Conservation (phyloP, 2,113 vertebrate species). For the Corynorhinus townsendii region DNA sequence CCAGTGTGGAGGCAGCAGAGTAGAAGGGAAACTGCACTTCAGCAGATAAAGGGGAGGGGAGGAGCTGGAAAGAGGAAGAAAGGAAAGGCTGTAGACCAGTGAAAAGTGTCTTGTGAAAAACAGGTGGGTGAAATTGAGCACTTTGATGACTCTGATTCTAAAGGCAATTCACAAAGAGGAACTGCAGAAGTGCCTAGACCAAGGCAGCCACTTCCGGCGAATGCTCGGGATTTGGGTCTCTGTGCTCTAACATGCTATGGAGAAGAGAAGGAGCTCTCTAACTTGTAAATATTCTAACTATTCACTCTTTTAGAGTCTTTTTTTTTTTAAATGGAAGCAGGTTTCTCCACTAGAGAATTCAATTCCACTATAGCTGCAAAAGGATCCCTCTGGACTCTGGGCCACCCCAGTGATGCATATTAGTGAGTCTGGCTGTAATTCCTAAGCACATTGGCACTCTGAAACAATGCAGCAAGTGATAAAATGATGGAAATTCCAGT, state of each 20-base stretch:
- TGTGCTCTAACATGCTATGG: background rate
- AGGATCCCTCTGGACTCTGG: background rate
- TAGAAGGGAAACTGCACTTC: background rate
- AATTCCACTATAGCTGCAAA: background rate
- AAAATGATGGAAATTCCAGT: background rate
- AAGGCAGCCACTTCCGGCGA: background rate
- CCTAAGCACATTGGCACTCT: background rate
- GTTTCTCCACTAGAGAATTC: background rate
- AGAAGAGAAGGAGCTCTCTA: background rate
- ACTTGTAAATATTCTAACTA: background rate
- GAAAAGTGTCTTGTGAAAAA: background rate
- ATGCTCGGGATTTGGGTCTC: background rate
- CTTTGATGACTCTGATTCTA: background rate
- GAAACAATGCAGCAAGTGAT: background rate
- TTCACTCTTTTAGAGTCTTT: background rate
- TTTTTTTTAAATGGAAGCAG: background rate
- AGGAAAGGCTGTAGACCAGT: background rate
- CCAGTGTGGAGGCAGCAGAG: background rate
- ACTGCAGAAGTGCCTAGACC: background rate
- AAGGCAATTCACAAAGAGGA: background rate
- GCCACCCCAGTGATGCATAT: background rate
- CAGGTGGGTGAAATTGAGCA: background rate
- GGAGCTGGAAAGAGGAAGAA: background rate
- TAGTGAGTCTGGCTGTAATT: background rate
- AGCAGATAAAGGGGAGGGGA: background rate